Evolutionary conservation across 1,140 invertebrate species (phyloP).

Genomic region (Episyrphus balteatus): DNA sequence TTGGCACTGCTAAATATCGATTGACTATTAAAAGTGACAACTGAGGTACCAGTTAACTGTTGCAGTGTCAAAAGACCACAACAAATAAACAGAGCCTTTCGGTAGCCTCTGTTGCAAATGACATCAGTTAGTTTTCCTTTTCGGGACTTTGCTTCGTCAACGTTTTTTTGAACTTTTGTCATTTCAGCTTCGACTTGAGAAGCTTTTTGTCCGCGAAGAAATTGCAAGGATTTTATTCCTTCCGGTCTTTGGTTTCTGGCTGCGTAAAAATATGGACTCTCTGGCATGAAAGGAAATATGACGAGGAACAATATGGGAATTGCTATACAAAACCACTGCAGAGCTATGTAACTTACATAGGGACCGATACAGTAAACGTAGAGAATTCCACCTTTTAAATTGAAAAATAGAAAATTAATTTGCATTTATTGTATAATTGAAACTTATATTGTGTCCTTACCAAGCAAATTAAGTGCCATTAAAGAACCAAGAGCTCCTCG

Average conservation of each 20-base stretch:
- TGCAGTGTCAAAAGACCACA: conserved; percentile 61
- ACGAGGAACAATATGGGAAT: conserved; percentile 53
- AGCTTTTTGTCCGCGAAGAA: conserved; percentile 49
- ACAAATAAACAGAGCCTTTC: conserved; percentile 56
- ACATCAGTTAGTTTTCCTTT: conserved; percentile 45
- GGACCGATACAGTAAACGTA: too few relatives aligned
- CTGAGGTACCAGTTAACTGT: conserved; percentile 73
- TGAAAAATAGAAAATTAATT: too few relatives aligned
- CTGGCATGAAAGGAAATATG: conserved; percentile 64
- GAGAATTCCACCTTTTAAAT: too few relatives aligned
- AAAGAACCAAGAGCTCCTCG: too few relatives aligned
- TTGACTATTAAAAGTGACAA: conserved; percentile 70
- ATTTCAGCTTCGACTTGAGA: conserved; percentile 50
- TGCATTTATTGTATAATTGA: too few relatives aligned
- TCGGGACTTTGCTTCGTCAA: conserved; percentile 44
- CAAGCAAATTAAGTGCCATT: too few relatives aligned
- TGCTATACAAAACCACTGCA: conserved; percentile 38
- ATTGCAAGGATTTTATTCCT: conserved; percentile 51
- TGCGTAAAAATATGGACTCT: conserved; percentile 65
- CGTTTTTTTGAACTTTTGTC: conserved; percentile 39
- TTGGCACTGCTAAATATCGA: conserved; percentile 56
- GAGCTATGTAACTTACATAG: too few relatives aligned
- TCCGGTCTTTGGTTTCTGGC: conserved; percentile 46
- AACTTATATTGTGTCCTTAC: too few relatives aligned
- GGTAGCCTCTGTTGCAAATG: conserved; percentile 43